Evolutionary conservation across 1,140 invertebrate genomes (phyloP).

Genomic region (Lethocerus indicus): DNA sequence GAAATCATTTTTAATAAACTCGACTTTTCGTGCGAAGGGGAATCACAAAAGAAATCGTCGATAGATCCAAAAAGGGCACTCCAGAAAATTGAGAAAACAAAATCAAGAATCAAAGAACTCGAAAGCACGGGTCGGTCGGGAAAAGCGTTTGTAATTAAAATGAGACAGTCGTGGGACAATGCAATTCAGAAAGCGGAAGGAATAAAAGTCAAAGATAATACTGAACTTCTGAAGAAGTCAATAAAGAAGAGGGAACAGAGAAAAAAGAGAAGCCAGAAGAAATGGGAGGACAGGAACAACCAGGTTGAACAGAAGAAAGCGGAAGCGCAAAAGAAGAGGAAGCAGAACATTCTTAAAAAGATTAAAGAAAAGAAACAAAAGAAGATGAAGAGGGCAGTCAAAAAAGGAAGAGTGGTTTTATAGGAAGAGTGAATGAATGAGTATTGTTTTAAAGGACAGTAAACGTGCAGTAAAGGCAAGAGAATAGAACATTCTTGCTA

Average conservation of each 20-base stretch:
- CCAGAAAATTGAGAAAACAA: constrained; percentile 11
- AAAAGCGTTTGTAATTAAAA: constrained; percentile 8
- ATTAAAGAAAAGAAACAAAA: constrained; percentile 13
- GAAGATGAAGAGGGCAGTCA: constrained; percentile 13
- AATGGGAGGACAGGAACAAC: constrained; percentile 11
- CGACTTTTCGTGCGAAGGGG: not conserved
- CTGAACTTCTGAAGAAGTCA: constrained; percentile 12
- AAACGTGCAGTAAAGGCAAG: no score
- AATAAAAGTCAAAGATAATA: constrained; percentile 14
- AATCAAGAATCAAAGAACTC: constrained; percentile 6
- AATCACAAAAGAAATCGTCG: not conserved
- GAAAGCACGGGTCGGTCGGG: constrained; percentile 10
- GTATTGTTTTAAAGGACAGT: no score
- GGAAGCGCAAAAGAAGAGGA: constrained; percentile 11
- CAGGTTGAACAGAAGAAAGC: constrained; percentile 7
- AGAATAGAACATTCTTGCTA: no score
- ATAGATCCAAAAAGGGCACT: constrained; percentile 8
- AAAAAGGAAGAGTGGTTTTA: constrained; percentile 14
- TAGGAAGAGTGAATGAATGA: no score
- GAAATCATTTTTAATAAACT: constrained; percentile 11
- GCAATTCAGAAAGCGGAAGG: constrained; percentile 15
- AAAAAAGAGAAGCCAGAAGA: constrained; percentile 10
- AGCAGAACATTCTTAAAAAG: constrained; percentile 11
- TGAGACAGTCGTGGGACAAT: constrained; percentile 8
- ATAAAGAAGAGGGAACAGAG: constrained; percentile 6